Evolutionary conservation across 2,797 vertebrate species (phyloP), one percentile per base, ranked within the genome.

Genomic region (Buceros bicornis): DNA sequence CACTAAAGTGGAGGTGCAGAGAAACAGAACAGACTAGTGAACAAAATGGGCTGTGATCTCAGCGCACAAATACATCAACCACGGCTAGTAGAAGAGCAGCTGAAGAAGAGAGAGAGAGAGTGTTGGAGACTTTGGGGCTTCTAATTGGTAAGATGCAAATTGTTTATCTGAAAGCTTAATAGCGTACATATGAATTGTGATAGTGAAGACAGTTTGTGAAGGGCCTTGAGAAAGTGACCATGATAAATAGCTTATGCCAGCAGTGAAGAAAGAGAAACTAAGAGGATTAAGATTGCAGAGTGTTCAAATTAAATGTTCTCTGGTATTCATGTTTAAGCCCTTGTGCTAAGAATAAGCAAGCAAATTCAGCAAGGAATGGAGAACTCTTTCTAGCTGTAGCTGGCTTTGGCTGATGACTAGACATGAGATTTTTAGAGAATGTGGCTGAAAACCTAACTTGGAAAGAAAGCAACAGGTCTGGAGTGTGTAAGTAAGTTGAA

Each of bases 161-260:
- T 79, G 54, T 71, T 80, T 37, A 73, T 72, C 51, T 54, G 58
- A 50, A 88, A 92, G 51, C 45, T 82, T 77, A 42, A 60, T 25
- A 65, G 31, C 7, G 1, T 62, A 37, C 8, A 1, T 40, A 40
- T 73, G 56, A 57, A 29, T 61, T 69, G 69, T 86, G 72, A 28
- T 28, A 86, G 60, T 47, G 53, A 86, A 86, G 87, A 70, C 43
- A 48, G 33, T 66, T 77, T 25, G 24, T 70, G 69, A 86, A 92
- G 35, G 65, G 20, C 82, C 43, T 82, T 87, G 57, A 56, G 61
- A 84, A 87, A 60, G 58, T 57, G 21, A 42, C 51, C 4, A 0
- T 56, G 74, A 42, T 60, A 84, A 87, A 60, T 28, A 65, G 11
- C 6, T 77, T 72, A 19, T 50, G 42, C 26, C 21, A 24, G 37